Percentiles rank a stretch among this genome's conserved stretches.
These are phyloP conservation scores for Trichonephila clavipes DNA, from an alignment of 1,140 invertebrate species.

Conservation along the genomic window DNA sequence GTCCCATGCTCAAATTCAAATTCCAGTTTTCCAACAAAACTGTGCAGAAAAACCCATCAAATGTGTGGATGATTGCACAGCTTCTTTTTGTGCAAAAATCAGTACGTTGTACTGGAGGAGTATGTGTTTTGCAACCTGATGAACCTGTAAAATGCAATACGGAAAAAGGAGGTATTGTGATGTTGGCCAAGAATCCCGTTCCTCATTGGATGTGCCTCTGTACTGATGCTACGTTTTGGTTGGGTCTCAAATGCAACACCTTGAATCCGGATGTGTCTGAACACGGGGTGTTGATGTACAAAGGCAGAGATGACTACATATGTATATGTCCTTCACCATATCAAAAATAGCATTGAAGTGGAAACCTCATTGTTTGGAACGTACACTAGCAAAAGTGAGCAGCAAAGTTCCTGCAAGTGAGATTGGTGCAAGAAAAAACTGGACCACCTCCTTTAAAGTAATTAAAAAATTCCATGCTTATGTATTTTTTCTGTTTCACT, in stretches of 20 bases:
- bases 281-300: constrained; percentile 7
- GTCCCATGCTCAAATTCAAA: background rate
- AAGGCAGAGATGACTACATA: background rate
- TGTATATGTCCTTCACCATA: constrained; percentile 15
- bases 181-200: background rate
- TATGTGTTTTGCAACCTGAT: background rate
- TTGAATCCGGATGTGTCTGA: constrained; percentile 1
- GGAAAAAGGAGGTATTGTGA: background rate
- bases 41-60: background rate
- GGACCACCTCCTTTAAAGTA: too few species aligned
- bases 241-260: background rate
- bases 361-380: background rate
- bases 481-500: background rate
- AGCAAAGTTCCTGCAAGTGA: background rate
- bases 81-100: constrained; percentile 11
- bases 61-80: constrained; percentile 3
- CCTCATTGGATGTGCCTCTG: too few species aligned
- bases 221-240: background rate
- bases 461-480: background rate
- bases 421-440: too few species aligned
- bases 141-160: too few species aligned
- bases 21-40: background rate
- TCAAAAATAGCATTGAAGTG: background rate
- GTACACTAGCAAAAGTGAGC: background rate
- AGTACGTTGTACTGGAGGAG: background rate